A percentile compares a stretch with the other conserved stretches of the same genome.
phyloP scores from a whole-genome alignment of 2,888 invertebrate genomes.

The Cynaeus angustus region DNA sequence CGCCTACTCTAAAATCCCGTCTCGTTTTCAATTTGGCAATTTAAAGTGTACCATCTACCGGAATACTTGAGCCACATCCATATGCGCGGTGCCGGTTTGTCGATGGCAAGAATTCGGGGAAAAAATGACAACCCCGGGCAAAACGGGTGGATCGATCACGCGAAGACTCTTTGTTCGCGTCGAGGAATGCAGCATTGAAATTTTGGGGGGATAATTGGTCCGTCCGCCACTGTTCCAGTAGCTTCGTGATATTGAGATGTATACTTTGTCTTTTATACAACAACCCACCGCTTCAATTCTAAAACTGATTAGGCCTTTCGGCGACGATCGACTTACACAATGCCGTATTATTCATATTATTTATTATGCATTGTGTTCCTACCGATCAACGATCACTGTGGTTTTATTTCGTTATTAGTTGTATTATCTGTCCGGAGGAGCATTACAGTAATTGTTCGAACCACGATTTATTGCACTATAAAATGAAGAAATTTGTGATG shows the following conservation, averaged over 20 bases:
- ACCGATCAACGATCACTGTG: slow-evolving; percentile 30
- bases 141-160: slow-evolving; percentile 65
- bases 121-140: slow-evolving; percentile 66
- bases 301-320: slow-evolving; percentile 41
- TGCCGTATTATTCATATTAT: slow-evolving; percentile 38
- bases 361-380: slow-evolving; percentile 48
- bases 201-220: slow-evolving; percentile 50
- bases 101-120: slow-evolving; percentile 58
- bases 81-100: slow-evolving; percentile 7
- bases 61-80: no score
- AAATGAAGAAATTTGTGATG: slow-evolving; percentile 33
- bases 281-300: slow-evolving; percentile 12
- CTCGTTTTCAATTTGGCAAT: no score
- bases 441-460: slow-evolving; percentile 43
- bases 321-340: slow-evolving; percentile 31
- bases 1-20: no score
- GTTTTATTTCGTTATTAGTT: slow-evolving; percentile 49
- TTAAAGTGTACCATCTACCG: not conserved
- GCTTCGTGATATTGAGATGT: slow-evolving; percentile 39
- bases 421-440: slow-evolving; percentile 43
- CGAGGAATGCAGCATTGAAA: slow-evolving; percentile 62
- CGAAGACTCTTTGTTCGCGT: slow-evolving; percentile 63
- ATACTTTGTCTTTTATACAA: not conserved
- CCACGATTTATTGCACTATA: slow-evolving; percentile 46
- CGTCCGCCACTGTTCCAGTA: slow-evolving; percentile 44